Percentiles rank a stretch among this genome's conserved stretches.
Evolutionary conservation across 2,797 vertebrate species (phyloP).

Genomic region (Dendrocincla tyrannina): DNA sequence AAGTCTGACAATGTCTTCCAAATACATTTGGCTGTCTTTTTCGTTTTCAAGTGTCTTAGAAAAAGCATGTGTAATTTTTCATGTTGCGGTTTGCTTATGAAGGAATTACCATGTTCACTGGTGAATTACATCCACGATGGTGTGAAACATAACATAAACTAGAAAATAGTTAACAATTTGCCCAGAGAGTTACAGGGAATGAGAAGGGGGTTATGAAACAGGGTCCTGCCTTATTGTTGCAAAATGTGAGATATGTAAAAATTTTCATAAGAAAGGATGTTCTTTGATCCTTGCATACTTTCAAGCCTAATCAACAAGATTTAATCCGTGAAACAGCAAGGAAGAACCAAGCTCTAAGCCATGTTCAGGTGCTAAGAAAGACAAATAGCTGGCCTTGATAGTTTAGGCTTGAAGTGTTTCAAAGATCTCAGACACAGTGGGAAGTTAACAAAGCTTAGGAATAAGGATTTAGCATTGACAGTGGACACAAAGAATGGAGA

Average conservation of each 20-base stretch:
- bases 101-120: neutral
- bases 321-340: neutral
- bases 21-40: neutral
- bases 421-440: neutral
- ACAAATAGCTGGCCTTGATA: neutral
- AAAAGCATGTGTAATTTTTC: neutral
- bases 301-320: neutral
- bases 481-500: neutral
- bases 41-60: neutral
- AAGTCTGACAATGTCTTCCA: neutral
- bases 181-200: neutral
- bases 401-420: neutral
- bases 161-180: neutral
- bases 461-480: neutral
- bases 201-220: neutral
- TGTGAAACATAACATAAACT: neutral
- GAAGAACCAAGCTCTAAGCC: neutral
- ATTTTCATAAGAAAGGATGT: neutral
- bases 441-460: neutral
- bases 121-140: neutral
- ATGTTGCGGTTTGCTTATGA: neutral
- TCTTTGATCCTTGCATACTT: neutral
- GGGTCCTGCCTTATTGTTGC: neutral
- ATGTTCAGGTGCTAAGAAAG: neutral
- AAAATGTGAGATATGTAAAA: neutral